Evolutionary conservation across 2,113 vertebrate genomes (phyloP), one percentile per base, ranked within the genome.

Genomic region (Bubo blakistoni): DNA sequence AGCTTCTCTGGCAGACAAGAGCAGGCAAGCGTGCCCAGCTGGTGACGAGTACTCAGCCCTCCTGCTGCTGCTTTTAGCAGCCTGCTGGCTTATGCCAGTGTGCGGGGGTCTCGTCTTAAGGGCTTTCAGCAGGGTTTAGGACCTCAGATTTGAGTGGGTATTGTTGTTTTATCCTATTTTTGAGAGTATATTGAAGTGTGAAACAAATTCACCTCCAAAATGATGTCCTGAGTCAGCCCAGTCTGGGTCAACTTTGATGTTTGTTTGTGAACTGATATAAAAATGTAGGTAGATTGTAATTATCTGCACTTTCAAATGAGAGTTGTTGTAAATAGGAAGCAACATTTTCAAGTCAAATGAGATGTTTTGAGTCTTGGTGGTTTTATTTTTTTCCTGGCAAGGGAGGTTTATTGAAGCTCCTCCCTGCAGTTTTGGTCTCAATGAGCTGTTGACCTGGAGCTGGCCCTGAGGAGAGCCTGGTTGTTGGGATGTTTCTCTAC

Each of bases 31-130:
- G 1, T 83, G 86, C 92, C 85, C 72, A 52, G 94, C 25, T 1
- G 0, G 63, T 83, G 92, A 72, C 0, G 6, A 36, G 80, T 0
- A 0, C 0, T 0, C 66, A 55, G 82, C 76, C 22, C 25, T 82
- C 52, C 86, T 0, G 6, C 81, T 62, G 85, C 81, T 71, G 84
- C 81, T 76, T 44, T 49, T 38, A 72, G 65, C 76, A 49, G 46
- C 63, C 36, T 36, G 36, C 34, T 36, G 71, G 13, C 44, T 51
- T 2, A 6, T 58, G 72, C 49, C 34, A 5, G 10, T 3, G 12
- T 13, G 32, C 0, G 4, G 19, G 34, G 10, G 13, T 49, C 57
- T 11, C 1, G 1, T 52, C 49, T 29, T 16, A 12, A 7, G 72
- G 29, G 21, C 85, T 81, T 69, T 30, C 54, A 24, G 17, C 3